Percentiles rank a stretch among this genome's conserved stretches.
phyloP scores from a whole-genome alignment of 2,113 vertebrate genomes.

The Chloebia gouldiae region DNA sequence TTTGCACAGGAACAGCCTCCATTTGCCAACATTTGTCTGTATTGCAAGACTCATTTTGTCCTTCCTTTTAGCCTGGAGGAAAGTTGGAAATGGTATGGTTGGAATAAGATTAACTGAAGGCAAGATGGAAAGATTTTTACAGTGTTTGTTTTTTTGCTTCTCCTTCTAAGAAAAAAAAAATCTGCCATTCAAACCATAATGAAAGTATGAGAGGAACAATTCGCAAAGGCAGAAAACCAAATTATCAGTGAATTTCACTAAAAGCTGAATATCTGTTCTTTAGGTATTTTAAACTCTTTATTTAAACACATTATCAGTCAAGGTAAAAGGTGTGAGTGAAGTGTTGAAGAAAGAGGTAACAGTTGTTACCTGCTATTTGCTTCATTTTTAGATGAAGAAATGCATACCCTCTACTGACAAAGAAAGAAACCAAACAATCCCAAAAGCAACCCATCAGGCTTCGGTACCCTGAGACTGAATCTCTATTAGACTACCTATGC shows the following conservation, averaged over 20 bases:
- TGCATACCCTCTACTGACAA: neutral
- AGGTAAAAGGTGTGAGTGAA: neutral
- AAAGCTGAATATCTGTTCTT: neutral
- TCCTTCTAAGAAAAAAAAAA: neutral
- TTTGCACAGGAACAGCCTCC: neutral
- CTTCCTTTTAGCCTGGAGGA: neutral
- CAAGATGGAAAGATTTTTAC: neutral
- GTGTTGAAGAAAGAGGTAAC: neutral
- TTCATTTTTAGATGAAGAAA: neutral
- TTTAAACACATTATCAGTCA: neutral
- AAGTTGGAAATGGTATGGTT: neutral
- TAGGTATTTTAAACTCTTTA: neutral
- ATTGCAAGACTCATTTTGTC: neutral
- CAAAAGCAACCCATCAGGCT: neutral
- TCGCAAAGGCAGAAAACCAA: neutral
- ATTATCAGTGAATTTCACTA: neutral
- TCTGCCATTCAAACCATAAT: neutral
- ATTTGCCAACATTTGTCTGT: neutral
- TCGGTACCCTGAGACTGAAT: neutral
- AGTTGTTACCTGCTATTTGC: neutral
- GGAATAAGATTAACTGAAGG: neutral
- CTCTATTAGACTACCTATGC: neutral
- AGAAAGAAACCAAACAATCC: neutral
- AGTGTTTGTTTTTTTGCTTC: neutral
- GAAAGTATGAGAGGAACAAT: neutral